Percentiles rank a stretch among this genome's conserved stretches.
Conservation (phyloP, 2,113 vertebrate genomes). For the Gymnarchus niloticus region DNA sequence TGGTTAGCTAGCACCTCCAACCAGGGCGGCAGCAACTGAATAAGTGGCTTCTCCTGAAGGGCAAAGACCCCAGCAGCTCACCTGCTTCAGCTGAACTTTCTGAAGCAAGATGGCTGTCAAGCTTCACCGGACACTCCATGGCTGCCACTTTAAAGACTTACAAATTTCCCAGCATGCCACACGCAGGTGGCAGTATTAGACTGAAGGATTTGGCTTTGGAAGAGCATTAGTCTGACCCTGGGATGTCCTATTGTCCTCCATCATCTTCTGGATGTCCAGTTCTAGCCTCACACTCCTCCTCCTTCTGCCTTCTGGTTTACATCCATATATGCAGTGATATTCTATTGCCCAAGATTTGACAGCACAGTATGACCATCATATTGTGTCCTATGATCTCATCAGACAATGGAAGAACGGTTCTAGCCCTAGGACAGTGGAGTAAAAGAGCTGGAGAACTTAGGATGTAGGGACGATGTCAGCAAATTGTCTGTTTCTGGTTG, state of each 20-base stretch:
- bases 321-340: not conserved
- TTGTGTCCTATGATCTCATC: not conserved
- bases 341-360: not conserved
- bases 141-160: not conserved
- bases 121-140: not conserved
- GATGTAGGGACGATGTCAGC: not conserved
- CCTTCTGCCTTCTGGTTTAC: not conserved
- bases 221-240: not conserved
- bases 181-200: not conserved
- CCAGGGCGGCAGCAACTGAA: not conserved
- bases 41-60: not conserved
- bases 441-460: not conserved
- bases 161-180: not conserved
- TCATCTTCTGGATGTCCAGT: conserved; percentile 27
- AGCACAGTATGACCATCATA: not conserved
- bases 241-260: conserved; percentile 34
- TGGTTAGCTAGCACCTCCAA: not conserved
- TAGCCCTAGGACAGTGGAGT: not conserved
- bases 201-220: not conserved
- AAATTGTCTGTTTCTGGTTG: not conserved
- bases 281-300: not conserved
- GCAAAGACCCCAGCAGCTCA: not conserved
- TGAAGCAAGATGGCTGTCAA: not conserved
- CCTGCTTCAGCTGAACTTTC: not conserved
- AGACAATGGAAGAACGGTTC: not conserved